Conservation (phyloP, 2,888 invertebrate genomes). For the Clepsis dumicolana region DNA sequence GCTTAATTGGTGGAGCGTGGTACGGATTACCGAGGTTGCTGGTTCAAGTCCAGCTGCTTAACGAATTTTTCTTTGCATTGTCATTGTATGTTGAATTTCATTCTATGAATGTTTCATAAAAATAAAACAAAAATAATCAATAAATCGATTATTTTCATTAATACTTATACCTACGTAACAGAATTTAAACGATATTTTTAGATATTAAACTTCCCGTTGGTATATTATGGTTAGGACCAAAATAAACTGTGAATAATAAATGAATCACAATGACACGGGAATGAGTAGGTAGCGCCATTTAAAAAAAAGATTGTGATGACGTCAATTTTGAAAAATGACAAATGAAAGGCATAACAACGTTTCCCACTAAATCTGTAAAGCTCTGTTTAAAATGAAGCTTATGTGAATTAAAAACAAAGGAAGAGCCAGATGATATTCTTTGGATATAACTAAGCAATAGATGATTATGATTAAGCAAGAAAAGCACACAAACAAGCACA, state of each 20-base stretch:
- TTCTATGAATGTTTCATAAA: too few species aligned
- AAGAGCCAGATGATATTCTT: neutral
- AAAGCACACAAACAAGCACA: constrained; percentile 1
- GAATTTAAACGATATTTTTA: constrained; percentile 23
- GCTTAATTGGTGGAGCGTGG: too few species aligned
- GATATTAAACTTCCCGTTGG: constrained; percentile 38
- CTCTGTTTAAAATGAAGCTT: neutral
- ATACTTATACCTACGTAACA: too few species aligned
- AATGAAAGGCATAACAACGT: constrained; percentile 8
- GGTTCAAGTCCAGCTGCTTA: too few species aligned
- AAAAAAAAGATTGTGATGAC: constrained; percentile 22
- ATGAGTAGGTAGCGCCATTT: constrained; percentile 14
- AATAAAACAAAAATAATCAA: too few species aligned
- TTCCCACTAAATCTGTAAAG: constrained; percentile 6
- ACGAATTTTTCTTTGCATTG: too few species aligned
- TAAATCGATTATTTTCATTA: too few species aligned
- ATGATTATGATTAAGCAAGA: constrained; percentile 1
- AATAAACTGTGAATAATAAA: constrained; percentile 28
- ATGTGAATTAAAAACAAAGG: neutral
- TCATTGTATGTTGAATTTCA: too few species aligned
- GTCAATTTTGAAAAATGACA: neutral
- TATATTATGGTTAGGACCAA: constrained; percentile 20
- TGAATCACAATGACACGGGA: constrained; percentile 32
- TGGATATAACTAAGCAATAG: constrained; percentile 2
- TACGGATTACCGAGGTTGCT: too few species aligned